Conservation (phyloP, 2,888 invertebrate genomes). For the Ochropleura leucogaster region DNA sequence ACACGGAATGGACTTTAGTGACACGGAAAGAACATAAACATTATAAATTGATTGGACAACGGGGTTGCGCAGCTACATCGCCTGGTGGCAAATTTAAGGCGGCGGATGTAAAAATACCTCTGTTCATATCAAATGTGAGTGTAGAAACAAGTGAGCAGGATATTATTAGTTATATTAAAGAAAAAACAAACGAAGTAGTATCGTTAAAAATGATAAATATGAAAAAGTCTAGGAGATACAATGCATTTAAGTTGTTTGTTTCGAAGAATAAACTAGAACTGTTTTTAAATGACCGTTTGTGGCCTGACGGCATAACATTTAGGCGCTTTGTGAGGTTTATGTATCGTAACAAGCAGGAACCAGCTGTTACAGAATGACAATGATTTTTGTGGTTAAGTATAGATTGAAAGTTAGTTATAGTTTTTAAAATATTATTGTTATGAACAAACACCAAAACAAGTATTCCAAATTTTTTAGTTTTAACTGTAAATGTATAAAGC, state of each 20-base stretch:
- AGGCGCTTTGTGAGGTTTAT: background rate
- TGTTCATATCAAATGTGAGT: background rate
- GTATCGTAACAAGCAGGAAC: background rate
- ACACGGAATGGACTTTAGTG: no score
- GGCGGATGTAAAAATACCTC: background rate
- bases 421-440: background rate
- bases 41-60: no score
- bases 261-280: background rate
- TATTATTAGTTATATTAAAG: background rate
- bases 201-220: background rate
- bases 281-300: background rate
- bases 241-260: background rate
- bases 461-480: background rate
- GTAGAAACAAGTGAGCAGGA: background rate
- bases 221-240: background rate
- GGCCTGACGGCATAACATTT: background rate
- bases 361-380: background rate
- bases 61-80: no score
- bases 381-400: no score
- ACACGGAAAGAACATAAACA: no score
- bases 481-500: background rate
- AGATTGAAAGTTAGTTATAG: background rate
- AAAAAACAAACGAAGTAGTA: background rate
- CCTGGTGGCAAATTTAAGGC: no score
- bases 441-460: background rate